Conservation (phyloP, 2,888 invertebrate genomes). For the Scaptomyza flava region DNA sequence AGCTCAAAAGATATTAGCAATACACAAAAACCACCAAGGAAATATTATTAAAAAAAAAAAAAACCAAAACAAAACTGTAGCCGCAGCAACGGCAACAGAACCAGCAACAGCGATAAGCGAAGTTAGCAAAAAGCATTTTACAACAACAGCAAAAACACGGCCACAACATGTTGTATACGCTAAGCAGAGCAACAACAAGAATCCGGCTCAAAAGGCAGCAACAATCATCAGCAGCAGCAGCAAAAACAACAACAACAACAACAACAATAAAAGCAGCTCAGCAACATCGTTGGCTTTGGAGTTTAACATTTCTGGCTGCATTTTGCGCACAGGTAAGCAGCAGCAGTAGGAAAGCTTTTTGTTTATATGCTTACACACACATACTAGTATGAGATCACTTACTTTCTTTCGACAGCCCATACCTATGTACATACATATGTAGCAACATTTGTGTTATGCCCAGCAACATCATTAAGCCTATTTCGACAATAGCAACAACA, state of each 20-base stretch:
- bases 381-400: slow-evolving; percentile 21
- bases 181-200: slow-evolving; percentile 74
- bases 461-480: slow-evolving; percentile 33
- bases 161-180: slow-evolving; percentile 73
- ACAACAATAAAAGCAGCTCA: slow-evolving; percentile 41
- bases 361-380: slow-evolving; percentile 15
- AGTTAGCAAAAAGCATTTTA: slow-evolving; percentile 15
- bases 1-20: slow-evolving; percentile 66
- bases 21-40: slow-evolving; percentile 24
- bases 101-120: slow-evolving; percentile 24
- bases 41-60: slow-evolving; percentile 2
- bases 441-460: slow-evolving; percentile 32
- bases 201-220: slow-evolving; percentile 73
- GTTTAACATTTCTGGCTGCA: slow-evolving; percentile 65
- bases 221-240: slow-evolving; percentile 26
- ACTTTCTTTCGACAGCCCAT: slow-evolving; percentile 44
- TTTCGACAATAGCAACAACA: slow-evolving; percentile 1
- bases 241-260: slow-evolving; percentile 17
- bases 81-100: slow-evolving; percentile 4
- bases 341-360: slow-evolving; percentile 19
- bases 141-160: slow-evolving; percentile 51
- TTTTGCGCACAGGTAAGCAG: slow-evolving; percentile 64
- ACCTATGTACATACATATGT: slow-evolving; percentile 1
- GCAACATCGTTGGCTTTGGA: slow-evolving; percentile 64
- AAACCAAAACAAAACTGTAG: slow-evolving; percentile 1